Percentiles rank a stretch among this genome's conserved stretches.
These are phyloP conservation scores for Hecatera dysodea DNA, from an alignment of 2,888 invertebrate species.

Conservation along the genomic window DNA sequence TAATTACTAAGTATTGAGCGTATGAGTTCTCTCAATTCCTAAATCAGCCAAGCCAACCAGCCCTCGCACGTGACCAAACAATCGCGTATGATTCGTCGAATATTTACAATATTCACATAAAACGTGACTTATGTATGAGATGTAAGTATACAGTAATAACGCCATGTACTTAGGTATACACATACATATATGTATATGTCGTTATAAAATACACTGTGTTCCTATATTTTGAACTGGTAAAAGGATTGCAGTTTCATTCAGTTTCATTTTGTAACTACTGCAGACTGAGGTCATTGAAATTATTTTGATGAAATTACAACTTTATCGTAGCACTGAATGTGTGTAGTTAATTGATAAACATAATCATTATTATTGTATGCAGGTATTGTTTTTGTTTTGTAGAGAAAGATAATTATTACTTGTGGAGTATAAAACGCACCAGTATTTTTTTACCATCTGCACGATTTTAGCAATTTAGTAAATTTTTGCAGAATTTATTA, in stretches of 20 bases:
- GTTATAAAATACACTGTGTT: conserved; percentile 64
- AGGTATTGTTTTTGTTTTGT: conserved; percentile 21
- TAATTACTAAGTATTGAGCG: conserved; percentile 86
- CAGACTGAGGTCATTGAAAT: conserved; percentile 49
- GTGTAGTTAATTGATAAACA: background rate
- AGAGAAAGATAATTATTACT: background rate
- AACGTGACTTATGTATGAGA: conserved; percentile 62
- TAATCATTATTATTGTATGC: conserved; percentile 18
- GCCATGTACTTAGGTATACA: conserved; percentile 56
- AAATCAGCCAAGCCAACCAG: conserved; percentile 85
- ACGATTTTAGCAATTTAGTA: background rate
- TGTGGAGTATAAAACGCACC: background rate
- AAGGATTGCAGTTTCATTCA: conserved; percentile 39
- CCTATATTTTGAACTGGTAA: conserved; percentile 57
- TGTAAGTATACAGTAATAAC: conserved; percentile 59
- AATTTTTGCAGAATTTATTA: background rate
- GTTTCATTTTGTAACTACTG: conserved; percentile 21
- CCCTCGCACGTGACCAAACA: conserved; percentile 70
- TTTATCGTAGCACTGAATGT: background rate
- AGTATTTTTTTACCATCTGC: background rate
- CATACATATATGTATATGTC: conserved; percentile 46
- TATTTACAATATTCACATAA: conserved; percentile 74
- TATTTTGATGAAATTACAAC: conserved; percentile 1
- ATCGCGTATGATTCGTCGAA: conserved; percentile 71
- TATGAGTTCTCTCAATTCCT: conserved; percentile 89